Evolutionary conservation across 2,113 vertebrate species (phyloP), one percentile per base, ranked within the genome.

Genomic region (Sinosuthora webbiana): DNA sequence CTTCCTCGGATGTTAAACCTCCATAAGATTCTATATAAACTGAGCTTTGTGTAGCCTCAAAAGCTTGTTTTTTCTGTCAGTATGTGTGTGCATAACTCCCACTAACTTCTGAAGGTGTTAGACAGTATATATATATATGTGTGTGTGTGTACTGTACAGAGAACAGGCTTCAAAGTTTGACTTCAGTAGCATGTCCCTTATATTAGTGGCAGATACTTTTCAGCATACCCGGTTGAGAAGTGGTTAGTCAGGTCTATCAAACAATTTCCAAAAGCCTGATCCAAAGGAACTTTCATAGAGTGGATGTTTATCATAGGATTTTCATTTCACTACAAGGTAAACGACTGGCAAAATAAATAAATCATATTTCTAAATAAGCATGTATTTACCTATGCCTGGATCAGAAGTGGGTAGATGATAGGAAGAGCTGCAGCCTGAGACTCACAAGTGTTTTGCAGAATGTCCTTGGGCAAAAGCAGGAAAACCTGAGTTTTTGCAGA

Each of bases 51-150:
- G 85, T 56, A 93, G 88, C 68, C 85, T 95, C 71, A 56, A 91
- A 78, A 94, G 85, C 68, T 93, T 90, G 76, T 80, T 96, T 92
- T 93, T 92, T 80, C 85, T 92, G 88, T 67, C 71, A 28, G 27
- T n/a, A 25, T 77, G 63, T 90, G 93, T 96, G 55, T 83, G 84
- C 60, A 63, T 91, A 88, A 90, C 79, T 96, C 87, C 93, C 52
- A 88, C 82, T 90, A 86, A 93, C 93, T 86, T 92, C 85, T 90
- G 90, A 96, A 94, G 82, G 87, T 94, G 91, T 91, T 90, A 90
- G 89, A 75, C 74, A 60, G 74, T 65, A 47, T 63, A 45, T 60
- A 82, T 57, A 49, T n/a, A 3, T 64, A 3, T n/a, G 4, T 73
- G 25, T 68, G n/a, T 79, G 27, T 77, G 67, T 77, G 44, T 60